phyloP scores from a whole-genome alignment of 2,797 vertebrate genomes.

The Periophthalmus magnuspinnatus region DNA sequence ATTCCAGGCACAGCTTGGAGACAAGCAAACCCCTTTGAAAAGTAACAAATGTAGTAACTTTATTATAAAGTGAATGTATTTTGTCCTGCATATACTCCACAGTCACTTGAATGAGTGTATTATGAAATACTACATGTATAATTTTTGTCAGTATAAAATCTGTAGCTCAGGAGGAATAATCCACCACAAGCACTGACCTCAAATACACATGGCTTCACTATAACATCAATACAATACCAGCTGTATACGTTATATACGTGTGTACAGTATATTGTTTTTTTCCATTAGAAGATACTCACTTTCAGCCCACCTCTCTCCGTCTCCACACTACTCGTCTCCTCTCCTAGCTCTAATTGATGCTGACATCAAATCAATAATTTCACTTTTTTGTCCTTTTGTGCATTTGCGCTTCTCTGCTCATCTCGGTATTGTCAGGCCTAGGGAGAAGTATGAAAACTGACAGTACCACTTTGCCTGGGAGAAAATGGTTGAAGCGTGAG shows the following conservation, averaged over 20 bases:
- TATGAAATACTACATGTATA: no score
- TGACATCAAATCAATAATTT: constrained; percentile 77
- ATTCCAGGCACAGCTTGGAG: no score
- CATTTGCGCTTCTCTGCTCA: constrained; percentile 52
- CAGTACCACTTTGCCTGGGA: constrained; percentile 36
- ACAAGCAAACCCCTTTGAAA: no score
- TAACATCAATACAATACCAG: constrained; percentile 1
- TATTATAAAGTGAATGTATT: no score
- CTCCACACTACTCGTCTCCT: constrained; percentile 32
- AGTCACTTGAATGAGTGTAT: no score
- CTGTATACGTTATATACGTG: not conserved
- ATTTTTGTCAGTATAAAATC: not conserved
- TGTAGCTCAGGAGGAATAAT: constrained; percentile 33
- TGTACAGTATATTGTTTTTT: constrained; percentile 5
- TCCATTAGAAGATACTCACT: constrained; percentile 17
- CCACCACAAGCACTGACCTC: constrained; percentile 33
- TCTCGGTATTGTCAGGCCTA: constrained; percentile 32
- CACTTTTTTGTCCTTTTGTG: constrained; percentile 60
- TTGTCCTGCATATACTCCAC: no score
- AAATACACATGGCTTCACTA: constrained; percentile 1
- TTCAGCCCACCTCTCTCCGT: not conserved
- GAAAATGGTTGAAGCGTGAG: constrained; percentile 19
- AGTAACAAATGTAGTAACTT: no score
- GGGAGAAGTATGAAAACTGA: constrained; percentile 43
- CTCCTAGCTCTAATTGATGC: constrained; percentile 59